A percentile compares a stretch with the other conserved stretches of the same genome.
These are phyloP conservation scores for Plagiodera versicolora DNA, from an alignment of 2,888 invertebrate species.

Conservation along the genomic window DNA sequence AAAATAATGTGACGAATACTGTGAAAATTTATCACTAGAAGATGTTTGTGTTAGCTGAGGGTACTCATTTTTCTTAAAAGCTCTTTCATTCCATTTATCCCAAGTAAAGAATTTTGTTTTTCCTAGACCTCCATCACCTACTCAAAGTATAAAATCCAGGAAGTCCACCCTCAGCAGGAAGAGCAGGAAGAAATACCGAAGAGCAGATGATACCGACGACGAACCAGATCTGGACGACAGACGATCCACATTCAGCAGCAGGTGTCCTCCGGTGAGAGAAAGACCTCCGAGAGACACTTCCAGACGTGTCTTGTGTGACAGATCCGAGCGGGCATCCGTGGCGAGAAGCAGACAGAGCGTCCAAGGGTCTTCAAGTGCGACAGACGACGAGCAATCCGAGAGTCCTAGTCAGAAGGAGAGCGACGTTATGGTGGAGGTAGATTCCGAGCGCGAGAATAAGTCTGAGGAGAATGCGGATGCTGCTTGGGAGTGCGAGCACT, in stretches of 20 bases:
- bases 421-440: constrained; percentile 40
- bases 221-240: constrained; percentile 44
- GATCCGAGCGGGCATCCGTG: constrained; percentile 41
- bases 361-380: constrained; percentile 43
- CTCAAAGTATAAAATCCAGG: constrained; percentile 69
- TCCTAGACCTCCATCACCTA: constrained; percentile 66
- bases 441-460: constrained; percentile 40
- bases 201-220: constrained; percentile 57
- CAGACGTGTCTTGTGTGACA: constrained; percentile 39
- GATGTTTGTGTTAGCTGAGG: no score
- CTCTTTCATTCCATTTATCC: no score
- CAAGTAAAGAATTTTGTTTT: background rate
- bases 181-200: constrained; percentile 56
- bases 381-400: constrained; percentile 46
- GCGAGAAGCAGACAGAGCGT: constrained; percentile 41
- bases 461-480: constrained; percentile 48
- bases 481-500: constrained; percentile 87
- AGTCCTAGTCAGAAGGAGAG: constrained; percentile 37
- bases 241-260: constrained; percentile 48
- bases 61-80: no score
- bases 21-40: no score
- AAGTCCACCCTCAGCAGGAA: constrained; percentile 66
- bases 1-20: no score
- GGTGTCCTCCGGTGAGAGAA: constrained; percentile 39
- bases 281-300: constrained; percentile 45